Evolutionary conservation across 2,113 vertebrate genomes (phyloP).

Genomic region (Tichodroma muraria): DNA sequence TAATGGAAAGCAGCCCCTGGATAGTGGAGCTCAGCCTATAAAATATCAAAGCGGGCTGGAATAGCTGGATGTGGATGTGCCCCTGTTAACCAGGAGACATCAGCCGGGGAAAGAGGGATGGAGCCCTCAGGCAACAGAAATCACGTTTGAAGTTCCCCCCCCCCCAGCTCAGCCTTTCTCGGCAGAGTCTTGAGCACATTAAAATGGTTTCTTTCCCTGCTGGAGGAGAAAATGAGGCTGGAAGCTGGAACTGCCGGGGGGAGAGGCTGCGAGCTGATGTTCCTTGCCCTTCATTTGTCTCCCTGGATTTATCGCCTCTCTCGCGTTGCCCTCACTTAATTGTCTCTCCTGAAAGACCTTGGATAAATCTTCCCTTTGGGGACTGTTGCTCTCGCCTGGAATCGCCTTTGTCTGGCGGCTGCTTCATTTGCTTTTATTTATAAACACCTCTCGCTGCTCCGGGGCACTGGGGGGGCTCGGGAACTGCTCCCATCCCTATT

Average conservation of each 20-base stretch:
- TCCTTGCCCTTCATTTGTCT: slow-evolving; percentile 19
- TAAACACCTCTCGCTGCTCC: not conserved
- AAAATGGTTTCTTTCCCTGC: not conserved
- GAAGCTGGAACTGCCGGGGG: not conserved
- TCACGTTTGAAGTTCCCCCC: not conserved
- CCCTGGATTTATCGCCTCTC: slow-evolving; percentile 10
- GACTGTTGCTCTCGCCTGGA: not conserved
- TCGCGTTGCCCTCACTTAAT: not conserved
- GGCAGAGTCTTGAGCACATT: not conserved
- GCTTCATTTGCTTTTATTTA: not conserved
- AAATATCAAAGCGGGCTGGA: slow-evolving; percentile 15
- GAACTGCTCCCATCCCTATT: not conserved
- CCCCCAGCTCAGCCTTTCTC: not conserved
- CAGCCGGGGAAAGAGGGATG: not conserved
- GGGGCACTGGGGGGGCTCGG: not conserved
- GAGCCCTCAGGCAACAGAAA: not conserved
- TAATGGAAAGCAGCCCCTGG: not conserved
- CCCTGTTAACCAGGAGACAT: not conserved
- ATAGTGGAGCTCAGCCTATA: not conserved
- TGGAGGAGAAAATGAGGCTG: slow-evolving; percentile 13
- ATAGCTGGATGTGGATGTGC: not conserved
- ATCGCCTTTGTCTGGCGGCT: not conserved
- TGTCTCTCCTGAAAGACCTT: slow-evolving; percentile 34
- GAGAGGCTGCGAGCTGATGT: not conserved
- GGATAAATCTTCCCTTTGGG: slow-evolving; percentile 43